Percentiles rank a stretch among this genome's conserved stretches.
Conservation (phyloP, 2,797 vertebrate species). For the Haliaeetus vocifer region DNA sequence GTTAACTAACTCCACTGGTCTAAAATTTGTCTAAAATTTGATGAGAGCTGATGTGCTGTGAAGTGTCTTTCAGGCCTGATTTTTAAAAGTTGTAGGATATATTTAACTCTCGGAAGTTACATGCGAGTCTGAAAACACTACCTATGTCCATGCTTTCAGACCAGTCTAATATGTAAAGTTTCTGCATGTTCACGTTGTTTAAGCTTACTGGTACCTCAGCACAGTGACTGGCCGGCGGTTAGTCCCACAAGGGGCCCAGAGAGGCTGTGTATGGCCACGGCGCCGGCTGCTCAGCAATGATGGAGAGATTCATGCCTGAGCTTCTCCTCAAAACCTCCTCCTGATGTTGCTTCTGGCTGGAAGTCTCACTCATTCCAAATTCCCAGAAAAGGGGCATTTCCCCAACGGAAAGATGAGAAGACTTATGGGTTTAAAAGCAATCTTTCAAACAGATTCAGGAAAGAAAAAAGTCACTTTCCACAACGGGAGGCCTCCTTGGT, state of each 20-base stretch:
- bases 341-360: background rate
- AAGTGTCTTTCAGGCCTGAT: background rate
- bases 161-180: background rate
- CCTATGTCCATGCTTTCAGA: background rate
- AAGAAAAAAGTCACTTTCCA: background rate
- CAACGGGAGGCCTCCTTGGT: background rate
- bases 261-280: too few species aligned
- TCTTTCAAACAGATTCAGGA: background rate
- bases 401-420: background rate
- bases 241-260: background rate
- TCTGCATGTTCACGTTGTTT: background rate
- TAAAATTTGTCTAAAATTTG: background rate
- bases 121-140: background rate
- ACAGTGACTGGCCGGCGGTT: background rate
- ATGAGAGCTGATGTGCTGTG: background rate
- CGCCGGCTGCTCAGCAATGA: background rate
- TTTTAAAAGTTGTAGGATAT: background rate
- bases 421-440: background rate
- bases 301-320: background rate
- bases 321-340: background rate
- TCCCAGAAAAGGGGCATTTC: background rate
- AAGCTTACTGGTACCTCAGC: background rate
- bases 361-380: background rate
- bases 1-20: background rate
- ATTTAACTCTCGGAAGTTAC: background rate